These are phyloP conservation scores for Agelas oroides DNA, from an alignment of 37 sponge, comb jelly and placozoan genomes.

Conservation along the genomic window DNA sequence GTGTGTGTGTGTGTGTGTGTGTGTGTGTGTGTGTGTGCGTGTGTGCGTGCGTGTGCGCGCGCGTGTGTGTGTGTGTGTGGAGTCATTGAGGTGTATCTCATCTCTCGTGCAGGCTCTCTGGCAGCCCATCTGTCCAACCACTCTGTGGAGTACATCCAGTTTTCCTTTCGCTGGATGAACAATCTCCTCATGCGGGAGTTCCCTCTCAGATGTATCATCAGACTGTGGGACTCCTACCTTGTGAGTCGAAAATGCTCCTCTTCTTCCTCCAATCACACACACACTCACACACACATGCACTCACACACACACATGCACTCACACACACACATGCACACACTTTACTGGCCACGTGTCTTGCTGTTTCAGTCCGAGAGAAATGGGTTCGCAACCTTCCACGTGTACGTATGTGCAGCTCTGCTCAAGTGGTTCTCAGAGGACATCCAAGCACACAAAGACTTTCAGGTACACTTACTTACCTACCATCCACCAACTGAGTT, in stretches of 20 bases:
- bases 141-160: conserved; percentile 66
- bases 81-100: no score
- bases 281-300: conserved; percentile 1
- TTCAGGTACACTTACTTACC: conserved; percentile 75
- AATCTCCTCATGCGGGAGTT: conserved; percentile 95
- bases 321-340: no score
- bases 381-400: conserved; percentile 90
- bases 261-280: neutral
- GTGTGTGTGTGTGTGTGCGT: neutral
- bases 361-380: conserved; percentile 77
- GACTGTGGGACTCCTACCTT: conserved; percentile 97
- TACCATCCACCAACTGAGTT: no score
- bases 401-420: conserved; percentile 95
- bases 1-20: conserved; percentile 10
- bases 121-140: conserved; percentile 46
- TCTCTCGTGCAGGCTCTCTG: conserved; percentile 36
- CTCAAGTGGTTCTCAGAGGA: conserved; percentile 76
- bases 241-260: conserved; percentile 15
- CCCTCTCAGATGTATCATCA: conserved; percentile 81
- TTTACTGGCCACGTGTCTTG: no score
- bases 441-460: conserved; percentile 71
- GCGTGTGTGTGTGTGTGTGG: conserved; percentile 37
- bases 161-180: conserved; percentile 95
- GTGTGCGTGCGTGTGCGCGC: conserved; percentile 30
- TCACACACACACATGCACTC: neutral